Base-by-base conservation (phyloP, 2,113 vertebrate genomes). In the Gavialis gangeticus region DNA sequence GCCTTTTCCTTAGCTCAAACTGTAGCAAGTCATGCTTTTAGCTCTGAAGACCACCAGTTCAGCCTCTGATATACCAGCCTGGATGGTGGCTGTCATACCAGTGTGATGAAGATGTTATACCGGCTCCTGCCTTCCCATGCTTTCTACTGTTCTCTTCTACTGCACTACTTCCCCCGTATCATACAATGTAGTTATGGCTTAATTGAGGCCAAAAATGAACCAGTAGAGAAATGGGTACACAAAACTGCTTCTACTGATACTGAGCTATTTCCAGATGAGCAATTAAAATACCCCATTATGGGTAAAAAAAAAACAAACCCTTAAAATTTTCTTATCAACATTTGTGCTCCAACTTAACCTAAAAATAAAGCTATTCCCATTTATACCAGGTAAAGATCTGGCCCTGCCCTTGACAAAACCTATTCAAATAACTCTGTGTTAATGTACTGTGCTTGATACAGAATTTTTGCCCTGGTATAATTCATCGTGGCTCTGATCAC, bases 401-500 rank as follows among this genome's bases (percentile, higher is more conserved):
- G 28, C 25, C 59, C 27, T n/a, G 2, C 17, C 17, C 3, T 9
- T 37, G 11, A 37, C 34, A 37, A 21, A 16, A 67, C 57, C n/a
- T 62, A 62, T 28, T 67, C 24, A 22, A 64, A 28, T 16, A 69
- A 21, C 5, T 3, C 5, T 28, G 5, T 0, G 0, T 11, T 14
- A 27, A 30, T 0, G 0, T 28, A 85, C 55, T 60, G 66, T 14
- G 10, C 0, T 2, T 19, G 10, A 7, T 1, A 11, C 56, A 27
- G 71, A 5, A 4, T 58, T 58, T 46, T 54, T 59, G 82, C 64
- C 1, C 79, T 30, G 55, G 12, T 46, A 37, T 2, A 0, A 12
- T 11, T 1, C 0, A 0, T 7, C 10, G 82, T 21, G 56, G 21
- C 34, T 69, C 17, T 55, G 14, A 28, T 17, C 1, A 2, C 34